A percentile compares a stretch with the other conserved stretches of the same genome.
These are phyloP conservation scores for Vulpes ferrilata DNA, from an alignment of 2,113 vertebrate species.

Conservation along the genomic window DNA sequence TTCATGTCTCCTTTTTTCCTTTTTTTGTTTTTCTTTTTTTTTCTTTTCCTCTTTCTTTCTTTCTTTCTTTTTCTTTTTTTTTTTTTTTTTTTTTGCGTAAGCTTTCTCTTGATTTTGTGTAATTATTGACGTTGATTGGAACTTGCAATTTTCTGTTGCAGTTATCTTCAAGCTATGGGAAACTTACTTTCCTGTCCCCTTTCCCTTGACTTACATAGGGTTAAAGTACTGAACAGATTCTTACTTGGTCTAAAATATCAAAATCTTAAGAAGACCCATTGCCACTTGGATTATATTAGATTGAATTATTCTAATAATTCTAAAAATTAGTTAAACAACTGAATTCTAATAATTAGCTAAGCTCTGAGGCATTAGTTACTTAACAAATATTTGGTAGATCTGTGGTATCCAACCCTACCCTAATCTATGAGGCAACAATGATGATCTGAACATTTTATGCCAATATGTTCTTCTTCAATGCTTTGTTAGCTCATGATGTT, in stretches of 20 bases:
- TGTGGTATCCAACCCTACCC: not conserved
- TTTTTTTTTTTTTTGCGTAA: not conserved
- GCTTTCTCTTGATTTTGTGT: not conserved
- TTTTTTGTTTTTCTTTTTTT: too few species aligned
- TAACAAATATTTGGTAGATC: not conserved
- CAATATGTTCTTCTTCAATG: not conserved
- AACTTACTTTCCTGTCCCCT: not conserved
- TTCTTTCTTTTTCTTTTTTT: not conserved
- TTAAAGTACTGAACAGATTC: not conserved
- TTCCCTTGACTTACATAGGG: not conserved
- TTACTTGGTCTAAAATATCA: not conserved
- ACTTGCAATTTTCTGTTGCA: not conserved
- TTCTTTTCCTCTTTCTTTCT: too few species aligned
- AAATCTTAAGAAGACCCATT: not conserved
- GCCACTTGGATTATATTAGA: not conserved
- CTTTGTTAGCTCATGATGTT: not conserved
- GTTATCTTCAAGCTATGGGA: not conserved
- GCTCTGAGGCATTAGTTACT: not conserved
- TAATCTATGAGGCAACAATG: not conserved
- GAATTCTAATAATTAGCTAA: conserved; percentile 1
- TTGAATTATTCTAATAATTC: not conserved
- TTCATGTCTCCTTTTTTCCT: not conserved
- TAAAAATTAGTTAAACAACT: not conserved
- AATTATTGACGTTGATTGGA: not conserved
- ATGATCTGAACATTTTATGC: not conserved